A percentile compares a stretch with the other conserved stretches of the same genome.
Conservation (phyloP, 2,113 vertebrate genomes). For the Engystomops pustulosus region DNA sequence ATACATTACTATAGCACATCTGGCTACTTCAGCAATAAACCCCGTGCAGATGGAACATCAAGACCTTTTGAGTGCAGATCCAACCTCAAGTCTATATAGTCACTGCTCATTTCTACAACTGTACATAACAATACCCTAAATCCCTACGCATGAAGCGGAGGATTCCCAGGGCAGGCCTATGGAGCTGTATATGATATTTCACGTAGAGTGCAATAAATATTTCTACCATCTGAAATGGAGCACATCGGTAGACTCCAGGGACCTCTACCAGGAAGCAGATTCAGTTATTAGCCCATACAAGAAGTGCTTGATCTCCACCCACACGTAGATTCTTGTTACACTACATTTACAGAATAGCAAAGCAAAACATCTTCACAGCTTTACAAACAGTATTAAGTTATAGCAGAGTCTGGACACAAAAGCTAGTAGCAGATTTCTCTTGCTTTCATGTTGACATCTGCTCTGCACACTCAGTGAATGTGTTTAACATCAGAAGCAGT, state of each 20-base stretch:
- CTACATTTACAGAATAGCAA: constrained; percentile 46
- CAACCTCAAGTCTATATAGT: background rate
- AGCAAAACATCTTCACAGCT: constrained; percentile 54
- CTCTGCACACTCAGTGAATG: constrained; percentile 74
- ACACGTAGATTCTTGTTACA: constrained; percentile 39
- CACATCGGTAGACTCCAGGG: constrained; percentile 21
- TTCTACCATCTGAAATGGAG: background rate
- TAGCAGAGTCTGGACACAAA: constrained; percentile 76
- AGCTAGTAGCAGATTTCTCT: constrained; percentile 67
- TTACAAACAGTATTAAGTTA: constrained; percentile 58
- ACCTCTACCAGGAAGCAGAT: constrained; percentile 22
- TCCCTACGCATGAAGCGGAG: background rate
- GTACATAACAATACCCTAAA: background rate
- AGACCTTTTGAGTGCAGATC: background rate
- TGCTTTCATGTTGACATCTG: constrained; percentile 83
- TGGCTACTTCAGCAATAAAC: background rate
- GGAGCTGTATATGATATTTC: background rate
- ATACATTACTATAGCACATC: background rate
- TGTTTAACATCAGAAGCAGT: constrained; percentile 78
- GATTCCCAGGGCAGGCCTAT: background rate
- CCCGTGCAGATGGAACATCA: background rate
- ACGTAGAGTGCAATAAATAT: constrained; percentile 10
- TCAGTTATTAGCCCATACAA: constrained; percentile 11
- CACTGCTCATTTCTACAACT: background rate
- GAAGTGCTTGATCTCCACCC: constrained; percentile 21